Evolutionary conservation across 2,888 invertebrate genomes (phyloP).

Genomic region (Esperia sulphurella): DNA sequence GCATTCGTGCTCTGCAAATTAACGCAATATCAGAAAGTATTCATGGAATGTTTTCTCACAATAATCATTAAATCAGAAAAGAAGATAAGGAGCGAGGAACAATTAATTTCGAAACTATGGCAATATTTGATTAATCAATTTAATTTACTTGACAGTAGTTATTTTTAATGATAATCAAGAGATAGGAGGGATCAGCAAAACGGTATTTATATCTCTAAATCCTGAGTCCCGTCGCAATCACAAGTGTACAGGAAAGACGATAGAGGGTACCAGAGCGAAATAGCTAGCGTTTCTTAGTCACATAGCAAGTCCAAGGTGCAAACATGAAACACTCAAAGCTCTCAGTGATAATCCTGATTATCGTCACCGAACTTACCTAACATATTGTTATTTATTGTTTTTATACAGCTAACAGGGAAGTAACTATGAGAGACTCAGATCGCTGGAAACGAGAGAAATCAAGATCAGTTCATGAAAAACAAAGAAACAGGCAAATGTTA

Average conservation of each 20-base stretch:
- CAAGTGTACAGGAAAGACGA: conserved; percentile 76
- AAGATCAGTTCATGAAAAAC: background rate
- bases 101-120: background rate
- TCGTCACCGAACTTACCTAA: conserved; percentile 71
- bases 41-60: background rate
- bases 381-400: conserved; percentile 25
- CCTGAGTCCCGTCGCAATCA: conserved; percentile 75
- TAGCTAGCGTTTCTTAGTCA: conserved; percentile 77
- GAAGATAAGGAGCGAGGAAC: background rate
- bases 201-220: conserved; percentile 32
- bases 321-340: conserved; percentile 81
- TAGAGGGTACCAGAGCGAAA: conserved; percentile 77
- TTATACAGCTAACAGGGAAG: conserved; percentile 50
- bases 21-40: background rate
- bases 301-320: conserved; percentile 81
- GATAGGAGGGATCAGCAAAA: conserved; percentile 26
- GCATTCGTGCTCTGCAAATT: conserved; percentile 4
- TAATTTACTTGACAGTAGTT: no score
- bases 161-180: no score
- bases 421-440: conserved; percentile 33
- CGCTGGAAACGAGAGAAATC: conserved; percentile 4
- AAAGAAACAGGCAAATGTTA: background rate
- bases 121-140: no score
- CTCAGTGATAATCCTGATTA: conserved; percentile 65
- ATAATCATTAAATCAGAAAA: background rate